Conservation (phyloP, 30 jellyfish, hydroid and myxozoan species). For the Catostylus mosaicus region DNA sequence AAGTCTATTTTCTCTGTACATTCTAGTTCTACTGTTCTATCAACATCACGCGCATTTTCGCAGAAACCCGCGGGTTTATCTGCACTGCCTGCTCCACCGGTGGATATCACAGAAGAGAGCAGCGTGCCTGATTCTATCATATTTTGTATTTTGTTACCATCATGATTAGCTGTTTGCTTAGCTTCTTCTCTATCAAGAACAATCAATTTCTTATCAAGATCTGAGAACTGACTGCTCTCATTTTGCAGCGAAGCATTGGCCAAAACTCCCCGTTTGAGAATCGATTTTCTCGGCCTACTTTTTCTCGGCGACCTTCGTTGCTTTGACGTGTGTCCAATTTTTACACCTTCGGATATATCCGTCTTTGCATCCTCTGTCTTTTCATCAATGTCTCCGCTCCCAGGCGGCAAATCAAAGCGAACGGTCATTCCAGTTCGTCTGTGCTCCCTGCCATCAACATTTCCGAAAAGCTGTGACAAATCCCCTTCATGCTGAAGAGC, state of each 20-base stretch:
- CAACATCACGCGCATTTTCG: not conserved
- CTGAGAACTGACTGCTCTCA: no score
- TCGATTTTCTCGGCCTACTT: not conserved
- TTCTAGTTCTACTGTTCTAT: not conserved
- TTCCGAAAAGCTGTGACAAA: not conserved
- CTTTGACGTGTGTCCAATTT: not conserved
- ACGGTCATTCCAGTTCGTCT: not conserved
- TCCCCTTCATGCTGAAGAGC: not conserved
- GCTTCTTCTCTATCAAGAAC: no score
- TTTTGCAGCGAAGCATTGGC: not conserved
- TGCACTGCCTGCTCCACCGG: not conserved
- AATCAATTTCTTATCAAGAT: not conserved
- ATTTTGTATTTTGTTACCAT: no score
- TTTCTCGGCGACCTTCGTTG: not conserved
- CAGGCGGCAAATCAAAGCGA: slow-evolving; percentile 6
- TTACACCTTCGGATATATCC: no score
- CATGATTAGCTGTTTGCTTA: no score
- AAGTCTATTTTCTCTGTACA: not conserved
- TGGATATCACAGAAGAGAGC: no score
- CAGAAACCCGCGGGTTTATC: not conserved
- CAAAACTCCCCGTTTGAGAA: not conserved
- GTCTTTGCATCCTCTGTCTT: not conserved
- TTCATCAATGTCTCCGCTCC: not conserved
- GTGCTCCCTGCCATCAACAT: not conserved
- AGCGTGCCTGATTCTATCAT: no score